Base-by-base conservation (phyloP, 2,888 invertebrate species). In the Adela reaumurella region DNA sequence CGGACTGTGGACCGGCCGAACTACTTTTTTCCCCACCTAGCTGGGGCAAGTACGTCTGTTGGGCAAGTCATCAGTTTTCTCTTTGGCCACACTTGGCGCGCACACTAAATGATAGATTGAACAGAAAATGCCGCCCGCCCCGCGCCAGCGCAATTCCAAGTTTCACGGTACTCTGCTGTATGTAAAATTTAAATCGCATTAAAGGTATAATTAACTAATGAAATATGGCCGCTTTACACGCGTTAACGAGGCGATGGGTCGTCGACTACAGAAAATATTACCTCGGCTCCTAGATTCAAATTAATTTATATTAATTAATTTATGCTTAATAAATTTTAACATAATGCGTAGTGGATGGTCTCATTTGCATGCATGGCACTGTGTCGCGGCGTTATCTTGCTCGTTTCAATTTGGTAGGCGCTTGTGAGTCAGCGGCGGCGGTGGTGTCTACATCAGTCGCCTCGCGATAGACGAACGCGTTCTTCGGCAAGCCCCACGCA, bases 231-330 rank as follows among this genome's bases (percentile, higher is more conserved):
- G 35, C 59, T 63, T 62, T 53, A 59, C 57, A 56, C 62, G 61
- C 65, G 64, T 68, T 67, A 62, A 60, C 62, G 58, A 53, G 50
- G 58, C 43, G 57, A 59, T 56, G 63, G 58, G 59, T 57, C 58
- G 60, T 60, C 61, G 59, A 56, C 47, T 51, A 53, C 52, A 58
- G 62, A 53, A 62, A 61, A 62, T 64, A 68, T 65, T 53, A 58
- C 62, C 60, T 59, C 59, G 61, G 62, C 58, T 57, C 52, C 53
- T 35, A 14, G 14, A 35, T 8, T 3, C 35, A 62, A 65, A 73
- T 70, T 65, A 70, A 67, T 70, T 66, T 74, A 74, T 69, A 70
- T 72, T 67, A 71, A 74, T 73, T 69, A 70, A 74, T 76, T 70
- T 74, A 74, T 70, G 59, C 60, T 62, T 64, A 67, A n/a, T n/a